Evolutionary conservation across 2,797 vertebrate species (phyloP).

Genomic region (Sebastolobus altivelis): DNA sequence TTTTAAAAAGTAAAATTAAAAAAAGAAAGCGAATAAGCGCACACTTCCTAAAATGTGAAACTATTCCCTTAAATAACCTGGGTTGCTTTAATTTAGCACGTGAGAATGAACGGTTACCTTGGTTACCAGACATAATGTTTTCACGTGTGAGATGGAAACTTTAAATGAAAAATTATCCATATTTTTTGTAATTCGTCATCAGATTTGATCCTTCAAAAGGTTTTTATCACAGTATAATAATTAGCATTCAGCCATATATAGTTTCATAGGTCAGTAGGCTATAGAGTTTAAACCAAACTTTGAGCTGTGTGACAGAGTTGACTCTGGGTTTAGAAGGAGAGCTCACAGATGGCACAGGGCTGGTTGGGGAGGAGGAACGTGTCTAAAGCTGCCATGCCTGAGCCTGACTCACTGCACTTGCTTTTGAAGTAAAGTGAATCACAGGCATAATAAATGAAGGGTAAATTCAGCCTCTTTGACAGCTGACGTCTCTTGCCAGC

Average conservation of each 20-base stretch:
- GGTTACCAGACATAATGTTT: neutral
- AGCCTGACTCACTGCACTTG: constrained; percentile 60
- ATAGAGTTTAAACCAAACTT: constrained; percentile 36
- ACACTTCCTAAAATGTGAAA: neutral
- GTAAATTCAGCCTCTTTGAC: constrained; percentile 55
- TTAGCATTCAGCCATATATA: neutral
- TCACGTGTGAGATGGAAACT: neutral
- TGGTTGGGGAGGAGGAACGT: constrained; percentile 3
- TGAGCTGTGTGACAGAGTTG: constrained; percentile 75
- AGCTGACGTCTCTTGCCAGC: constrained; percentile 59
- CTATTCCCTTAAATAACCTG: neutral
- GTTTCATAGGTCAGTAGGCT: too few species aligned
- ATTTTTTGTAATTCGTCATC: neutral
- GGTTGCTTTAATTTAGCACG: neutral
- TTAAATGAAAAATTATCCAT: neutral
- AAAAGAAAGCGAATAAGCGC: neutral
- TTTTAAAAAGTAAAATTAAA: neutral
- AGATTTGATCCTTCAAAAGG: constrained; percentile 2
- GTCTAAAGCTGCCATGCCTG: constrained; percentile 48
- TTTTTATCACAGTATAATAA: neutral
- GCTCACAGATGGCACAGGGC: constrained; percentile 66
- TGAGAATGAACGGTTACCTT: neutral
- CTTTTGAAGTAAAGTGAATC: constrained; percentile 71
- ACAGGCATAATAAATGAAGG: constrained; percentile 58
- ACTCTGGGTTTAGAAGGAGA: constrained; percentile 59